Conservation (phyloP, 2,113 vertebrate genomes). For the Phylloscopus trochilus region DNA sequence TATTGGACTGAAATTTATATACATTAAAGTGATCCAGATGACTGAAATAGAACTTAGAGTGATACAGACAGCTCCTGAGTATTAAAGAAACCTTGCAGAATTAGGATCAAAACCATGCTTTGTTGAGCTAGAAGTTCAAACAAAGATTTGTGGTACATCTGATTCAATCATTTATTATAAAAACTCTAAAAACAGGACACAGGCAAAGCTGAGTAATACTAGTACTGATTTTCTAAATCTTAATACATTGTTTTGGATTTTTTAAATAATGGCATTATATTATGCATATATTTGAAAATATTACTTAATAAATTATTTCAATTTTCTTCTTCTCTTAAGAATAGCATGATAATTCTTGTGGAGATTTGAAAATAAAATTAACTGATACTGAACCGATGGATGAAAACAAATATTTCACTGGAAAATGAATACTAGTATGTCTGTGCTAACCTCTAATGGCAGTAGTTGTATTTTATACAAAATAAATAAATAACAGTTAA, state of each 20-base stretch:
- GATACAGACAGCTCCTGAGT: background rate
- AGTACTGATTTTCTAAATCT: background rate
- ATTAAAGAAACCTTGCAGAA: background rate
- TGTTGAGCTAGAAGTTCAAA: background rate
- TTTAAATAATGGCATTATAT: background rate
- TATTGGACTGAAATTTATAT: background rate
- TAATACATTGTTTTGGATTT: background rate
- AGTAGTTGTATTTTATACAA: background rate
- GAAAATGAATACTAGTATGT: background rate
- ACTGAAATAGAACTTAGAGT: background rate
- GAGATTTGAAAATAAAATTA: background rate
- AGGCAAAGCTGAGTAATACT: background rate
- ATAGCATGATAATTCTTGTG: background rate
- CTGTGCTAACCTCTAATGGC: fast-evolving
- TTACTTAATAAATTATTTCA: background rate
- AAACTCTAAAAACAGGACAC: background rate
- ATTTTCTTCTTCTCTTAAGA: background rate
- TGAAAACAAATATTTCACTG: background rate
- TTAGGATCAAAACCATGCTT: background rate
- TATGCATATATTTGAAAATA: background rate
- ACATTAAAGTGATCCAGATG: background rate
- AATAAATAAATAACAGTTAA: background rate
- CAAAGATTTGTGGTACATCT: background rate
- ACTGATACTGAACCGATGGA: fast-evolving
- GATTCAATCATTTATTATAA: background rate